Evolutionary conservation across 2,113 vertebrate species (phyloP).

Genomic region (Emydura subglobosa): DNA sequence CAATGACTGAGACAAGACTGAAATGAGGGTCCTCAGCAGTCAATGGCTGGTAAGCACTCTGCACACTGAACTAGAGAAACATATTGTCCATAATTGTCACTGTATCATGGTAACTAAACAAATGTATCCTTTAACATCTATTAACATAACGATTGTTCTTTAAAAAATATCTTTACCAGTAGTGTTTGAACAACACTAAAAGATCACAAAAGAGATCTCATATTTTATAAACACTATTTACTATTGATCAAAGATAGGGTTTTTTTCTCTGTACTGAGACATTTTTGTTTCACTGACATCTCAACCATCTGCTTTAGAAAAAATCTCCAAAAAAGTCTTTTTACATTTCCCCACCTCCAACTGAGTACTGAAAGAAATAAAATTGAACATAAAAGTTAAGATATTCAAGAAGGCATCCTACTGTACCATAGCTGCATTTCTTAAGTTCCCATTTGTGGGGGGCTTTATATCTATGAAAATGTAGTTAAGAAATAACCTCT

Average conservation of each 20-base stretch:
- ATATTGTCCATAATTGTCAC: not conserved
- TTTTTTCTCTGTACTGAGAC: not conserved
- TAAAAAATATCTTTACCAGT: not conserved
- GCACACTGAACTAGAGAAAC: not conserved
- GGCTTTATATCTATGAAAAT: constrained; percentile 36
- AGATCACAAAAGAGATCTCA: not conserved
- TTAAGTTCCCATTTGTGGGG: constrained; percentile 4
- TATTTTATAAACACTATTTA: not conserved
- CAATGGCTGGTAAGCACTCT: not conserved
- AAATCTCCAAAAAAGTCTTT: not conserved
- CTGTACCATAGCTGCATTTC: constrained; percentile 26
- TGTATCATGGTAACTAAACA: not conserved
- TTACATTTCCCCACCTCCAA: constrained; percentile 9
- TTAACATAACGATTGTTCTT: not conserved
- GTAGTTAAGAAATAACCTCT: constrained; percentile 46
- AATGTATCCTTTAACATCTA: not conserved
- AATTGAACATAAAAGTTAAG: not conserved
- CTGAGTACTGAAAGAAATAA: constrained; percentile 53
- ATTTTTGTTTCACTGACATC: constrained; percentile 13
- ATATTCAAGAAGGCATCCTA: constrained; percentile 16
- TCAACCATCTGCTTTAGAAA: constrained; percentile 9
- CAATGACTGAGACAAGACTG: not conserved
- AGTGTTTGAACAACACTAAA: not conserved
- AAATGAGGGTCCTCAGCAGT: not conserved
- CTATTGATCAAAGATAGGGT: not conserved